Percentiles rank a stretch among this genome's conserved stretches.
Conservation (phyloP, 2,797 vertebrate genomes). For the Lithobates sylvaticus region DNA sequence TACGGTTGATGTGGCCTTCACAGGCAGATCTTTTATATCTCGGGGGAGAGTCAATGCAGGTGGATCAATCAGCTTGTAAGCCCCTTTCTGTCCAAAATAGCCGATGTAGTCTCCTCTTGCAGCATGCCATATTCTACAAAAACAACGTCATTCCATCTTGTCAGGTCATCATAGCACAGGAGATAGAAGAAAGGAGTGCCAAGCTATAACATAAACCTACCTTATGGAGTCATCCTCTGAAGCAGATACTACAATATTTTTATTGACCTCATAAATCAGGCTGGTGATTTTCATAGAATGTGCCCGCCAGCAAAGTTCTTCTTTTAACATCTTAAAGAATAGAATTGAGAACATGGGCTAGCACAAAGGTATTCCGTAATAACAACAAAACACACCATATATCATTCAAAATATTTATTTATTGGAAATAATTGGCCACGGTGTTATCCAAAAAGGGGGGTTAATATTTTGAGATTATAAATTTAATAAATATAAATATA, state of each 20-base stretch:
- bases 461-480: too few species aligned
- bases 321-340: not conserved
- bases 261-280: not conserved
- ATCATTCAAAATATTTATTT: too few species aligned
- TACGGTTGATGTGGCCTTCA: not conserved
- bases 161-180: not conserved
- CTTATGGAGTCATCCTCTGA: slow-evolving; percentile 33
- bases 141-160: not conserved
- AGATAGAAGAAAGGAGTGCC: not conserved
- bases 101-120: slow-evolving; percentile 28
- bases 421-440: too few species aligned
- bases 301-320: slow-evolving; percentile 23
- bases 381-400: too few species aligned
- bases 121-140: slow-evolving; percentile 10
- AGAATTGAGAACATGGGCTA: too few species aligned
- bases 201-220: slow-evolving; percentile 5
- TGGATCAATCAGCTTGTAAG: not conserved
- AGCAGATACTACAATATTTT: slow-evolving; percentile 17
- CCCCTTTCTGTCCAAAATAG: slow-evolving; percentile 19
- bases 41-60: not conserved
- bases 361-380: too few species aligned
- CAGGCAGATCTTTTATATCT: slow-evolving; percentile 7
- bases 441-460: too few species aligned
- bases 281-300: slow-evolving; percentile 12
- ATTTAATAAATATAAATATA: too few species aligned